Evolutionary conservation across 2,797 vertebrate species (phyloP), one percentile per base, ranked within the genome.

Genomic region (Siniperca scherzeri): DNA sequence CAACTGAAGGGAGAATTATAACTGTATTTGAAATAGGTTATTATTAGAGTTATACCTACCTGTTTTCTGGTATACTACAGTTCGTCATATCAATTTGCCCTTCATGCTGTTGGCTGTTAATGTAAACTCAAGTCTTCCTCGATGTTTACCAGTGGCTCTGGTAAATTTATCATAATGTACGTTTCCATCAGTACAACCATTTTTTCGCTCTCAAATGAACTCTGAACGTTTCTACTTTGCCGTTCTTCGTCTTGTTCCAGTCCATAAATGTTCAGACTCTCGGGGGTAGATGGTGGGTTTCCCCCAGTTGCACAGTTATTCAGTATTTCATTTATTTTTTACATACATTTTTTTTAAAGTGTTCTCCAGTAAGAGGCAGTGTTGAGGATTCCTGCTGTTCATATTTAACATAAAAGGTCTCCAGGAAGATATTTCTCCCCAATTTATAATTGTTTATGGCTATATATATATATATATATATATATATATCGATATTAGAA

Each of bases 381-480:
- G 61, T 48, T 77, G 44, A 70, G 12, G 33, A 70, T 61, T 44
- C 36, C 25, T 53, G 67, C 25, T 22, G 56, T 68, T 77, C 22
- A 62, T 68, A 25, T 48, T 70, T 33, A n/a, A 12, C 0, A 38
- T 21, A 50, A 9, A 66, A 19, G 6, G 21, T 0, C 65, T 75
- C 22, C 30, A 50, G 17, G 17, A 42, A 30, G 22, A 56, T 30
- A 55, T 70, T 27, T 13, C 5, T 8, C n/a, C 21, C 17, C 7
- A 12, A 12, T 40, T 56, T 36, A 4, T 68, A n/a, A 42, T 42
- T 55, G 13, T 53, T 59, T 27, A 27, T 25, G 14, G 27, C 16
- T 42, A 0, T 30, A 30, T 30, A 30, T 30, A 30, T 30, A 30
- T 3, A 30, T n/a, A n/a, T n/a, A 27, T 27, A 27, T 27, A 27